Evolutionary conservation across 2,797 vertebrate species (phyloP), one percentile per base, ranked within the genome.

Genomic region (Eutrigla gurnardus): DNA sequence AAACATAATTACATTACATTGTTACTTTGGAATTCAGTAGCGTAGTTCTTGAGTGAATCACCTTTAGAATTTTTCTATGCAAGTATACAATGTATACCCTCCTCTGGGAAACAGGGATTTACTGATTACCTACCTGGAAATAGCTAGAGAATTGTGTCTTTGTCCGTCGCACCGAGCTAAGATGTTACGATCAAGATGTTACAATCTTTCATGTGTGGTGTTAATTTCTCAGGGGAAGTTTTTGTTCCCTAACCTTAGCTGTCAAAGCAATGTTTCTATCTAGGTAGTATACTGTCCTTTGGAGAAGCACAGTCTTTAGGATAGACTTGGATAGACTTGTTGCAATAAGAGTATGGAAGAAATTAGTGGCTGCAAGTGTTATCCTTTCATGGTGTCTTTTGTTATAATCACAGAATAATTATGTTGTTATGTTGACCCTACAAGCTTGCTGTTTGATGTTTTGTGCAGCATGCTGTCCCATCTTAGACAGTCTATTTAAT

Each of bases 381-480:
- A 73, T 65, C 45, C 35, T 63, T 70, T 53, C 7, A n/a, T 37
- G 60, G 37, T 70, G 62, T 33, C 17, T 75, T 86, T 64, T 72
- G 37, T 73, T 53, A 39, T 70, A 46, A 59, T 55, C 33, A 45
- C 17, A 15, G 2, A 25, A 69, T 64, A 39, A 42, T 64, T 64
- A 65, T 65, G 0, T 25, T 58, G 4, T 46, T 6, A 61, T 75
- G 18, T 4, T 11, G 50, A 60, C 43, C 35, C 39, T 32, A 64
- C 39, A 57, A 43, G 43, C 39, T 42, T 11, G 4, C 36, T 12
- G 3, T 6, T 60, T 13, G 17, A 40, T 40, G 39, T 42, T 59
- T 72, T 42, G 43, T 69, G 15, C 7, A 12, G 11, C 42, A 32
- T 67, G 46, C 46, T 18, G 10, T 47, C 45, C 9, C 36, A 15